A percentile compares a stretch with the other conserved stretches of the same genome.
Conservation (phyloP, 2,113 vertebrate genomes). For the Ceyx margarethae region DNA sequence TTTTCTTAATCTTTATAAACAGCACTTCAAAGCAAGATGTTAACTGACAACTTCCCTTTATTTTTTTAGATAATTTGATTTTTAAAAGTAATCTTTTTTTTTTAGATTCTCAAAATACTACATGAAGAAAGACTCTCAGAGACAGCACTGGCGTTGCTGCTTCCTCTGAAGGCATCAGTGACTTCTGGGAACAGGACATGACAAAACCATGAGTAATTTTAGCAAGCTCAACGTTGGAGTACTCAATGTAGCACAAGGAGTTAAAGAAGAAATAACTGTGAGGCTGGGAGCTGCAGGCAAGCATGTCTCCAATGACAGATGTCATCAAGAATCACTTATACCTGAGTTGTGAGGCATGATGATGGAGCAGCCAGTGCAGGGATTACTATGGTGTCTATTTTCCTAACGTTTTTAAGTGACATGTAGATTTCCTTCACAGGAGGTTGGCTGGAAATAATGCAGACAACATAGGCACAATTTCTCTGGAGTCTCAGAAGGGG, state of each 20-base stretch:
- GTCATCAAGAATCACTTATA: background rate
- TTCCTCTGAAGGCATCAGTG: background rate
- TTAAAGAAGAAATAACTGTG: background rate
- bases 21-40: background rate
- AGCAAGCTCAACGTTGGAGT: background rate
- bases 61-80: background rate
- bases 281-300: background rate
- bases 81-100: background rate
- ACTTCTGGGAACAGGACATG: background rate
- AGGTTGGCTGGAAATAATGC: background rate
- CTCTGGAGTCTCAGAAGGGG: background rate
- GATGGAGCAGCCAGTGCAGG: background rate
- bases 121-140: background rate
- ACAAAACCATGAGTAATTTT: background rate
- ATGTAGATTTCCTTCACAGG: background rate
- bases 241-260: background rate
- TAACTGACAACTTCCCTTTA: background rate
- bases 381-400: background rate
- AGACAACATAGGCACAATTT: background rate
- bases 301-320: background rate
- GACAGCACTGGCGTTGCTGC: rapidly evolving
- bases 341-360: rapidly evolving
- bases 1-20: background rate
- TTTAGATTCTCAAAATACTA: background rate
- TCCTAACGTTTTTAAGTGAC: background rate